Conservation (phyloP, 2,888 invertebrate species). For the Caenorhabditis plicata region DNA sequence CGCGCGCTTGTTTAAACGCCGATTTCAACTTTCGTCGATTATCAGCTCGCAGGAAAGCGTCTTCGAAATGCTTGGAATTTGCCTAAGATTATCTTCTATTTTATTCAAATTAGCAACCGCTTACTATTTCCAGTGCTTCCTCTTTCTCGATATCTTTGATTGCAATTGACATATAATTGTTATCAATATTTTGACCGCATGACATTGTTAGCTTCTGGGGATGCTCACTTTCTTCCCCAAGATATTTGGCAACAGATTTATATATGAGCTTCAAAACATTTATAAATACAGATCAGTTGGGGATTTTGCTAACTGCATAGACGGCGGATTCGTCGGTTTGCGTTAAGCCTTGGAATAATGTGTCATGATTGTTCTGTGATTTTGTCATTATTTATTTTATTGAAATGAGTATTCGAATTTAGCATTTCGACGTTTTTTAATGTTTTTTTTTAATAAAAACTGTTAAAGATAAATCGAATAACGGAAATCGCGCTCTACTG, state of each 20-base stretch:
- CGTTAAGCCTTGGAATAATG: too few species aligned
- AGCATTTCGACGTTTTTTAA: neutral
- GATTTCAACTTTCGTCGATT: slow-evolving; percentile 12
- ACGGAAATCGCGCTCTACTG: slow-evolving; percentile 11
- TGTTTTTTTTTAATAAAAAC: neutral
- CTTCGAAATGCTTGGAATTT: slow-evolving; percentile 17
- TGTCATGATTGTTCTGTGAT: neutral
- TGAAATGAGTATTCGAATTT: neutral
- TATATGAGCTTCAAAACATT: slow-evolving; percentile 14
- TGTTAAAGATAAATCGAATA: neutral
- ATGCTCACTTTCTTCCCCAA: neutral
- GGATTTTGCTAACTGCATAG: neutral
- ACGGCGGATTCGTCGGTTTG: neutral
- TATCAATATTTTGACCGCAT: slow-evolving; percentile 5
- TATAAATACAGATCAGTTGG: neutral
- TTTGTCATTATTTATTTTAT: neutral
- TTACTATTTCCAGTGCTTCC: slow-evolving; percentile 5
- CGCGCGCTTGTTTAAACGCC: slow-evolving; percentile 12
- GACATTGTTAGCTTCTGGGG: slow-evolving; percentile 10
- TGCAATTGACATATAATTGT: slow-evolving; percentile 5
- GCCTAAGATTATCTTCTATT: neutral
- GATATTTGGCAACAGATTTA: slow-evolving; percentile 8
- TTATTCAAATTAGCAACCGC: neutral
- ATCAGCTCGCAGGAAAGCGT: slow-evolving; percentile 21
- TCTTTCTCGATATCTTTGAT: slow-evolving; percentile 8